Evolutionary conservation across 2,113 vertebrate species (phyloP).

Genomic region (Accipiter virgatus): DNA sequence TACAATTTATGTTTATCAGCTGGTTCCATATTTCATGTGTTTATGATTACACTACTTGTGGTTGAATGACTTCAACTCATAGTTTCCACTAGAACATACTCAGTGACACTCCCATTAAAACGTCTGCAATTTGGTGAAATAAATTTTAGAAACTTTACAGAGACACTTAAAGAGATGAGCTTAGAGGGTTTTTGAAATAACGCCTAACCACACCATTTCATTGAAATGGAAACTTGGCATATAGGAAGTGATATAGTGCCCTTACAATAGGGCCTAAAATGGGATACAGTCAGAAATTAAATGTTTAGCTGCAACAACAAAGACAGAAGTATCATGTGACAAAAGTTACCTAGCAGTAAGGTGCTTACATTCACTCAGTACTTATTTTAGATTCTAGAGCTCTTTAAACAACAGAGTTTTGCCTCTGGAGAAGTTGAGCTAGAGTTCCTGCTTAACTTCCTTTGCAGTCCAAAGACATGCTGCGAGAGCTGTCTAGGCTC

Average conservation of each 20-base stretch:
- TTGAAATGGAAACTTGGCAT: neutral
- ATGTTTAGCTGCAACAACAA: neutral
- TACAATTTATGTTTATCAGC: neutral
- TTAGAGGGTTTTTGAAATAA: neutral
- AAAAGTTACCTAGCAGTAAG: neutral
- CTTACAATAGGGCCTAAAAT: neutral
- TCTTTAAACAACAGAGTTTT: neutral
- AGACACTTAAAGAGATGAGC: neutral
- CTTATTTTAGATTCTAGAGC: neutral
- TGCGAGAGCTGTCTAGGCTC: neutral
- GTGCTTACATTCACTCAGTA: neutral
- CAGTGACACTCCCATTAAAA: neutral
- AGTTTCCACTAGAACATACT: neutral
- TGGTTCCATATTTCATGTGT: neutral
- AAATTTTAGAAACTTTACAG: neutral
- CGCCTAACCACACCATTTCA: neutral
- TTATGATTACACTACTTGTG: neutral
- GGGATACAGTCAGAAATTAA: neutral
- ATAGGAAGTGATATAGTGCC: too few relatives aligned
- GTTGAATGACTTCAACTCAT: neutral
- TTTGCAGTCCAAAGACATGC: neutral
- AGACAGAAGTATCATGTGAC: neutral
- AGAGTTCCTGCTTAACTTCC: neutral
- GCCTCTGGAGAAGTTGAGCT: neutral
- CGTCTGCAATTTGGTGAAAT: neutral